Base-by-base conservation (phyloP, 1,140 invertebrate genomes). In the Drosophila ambigua region DNA sequence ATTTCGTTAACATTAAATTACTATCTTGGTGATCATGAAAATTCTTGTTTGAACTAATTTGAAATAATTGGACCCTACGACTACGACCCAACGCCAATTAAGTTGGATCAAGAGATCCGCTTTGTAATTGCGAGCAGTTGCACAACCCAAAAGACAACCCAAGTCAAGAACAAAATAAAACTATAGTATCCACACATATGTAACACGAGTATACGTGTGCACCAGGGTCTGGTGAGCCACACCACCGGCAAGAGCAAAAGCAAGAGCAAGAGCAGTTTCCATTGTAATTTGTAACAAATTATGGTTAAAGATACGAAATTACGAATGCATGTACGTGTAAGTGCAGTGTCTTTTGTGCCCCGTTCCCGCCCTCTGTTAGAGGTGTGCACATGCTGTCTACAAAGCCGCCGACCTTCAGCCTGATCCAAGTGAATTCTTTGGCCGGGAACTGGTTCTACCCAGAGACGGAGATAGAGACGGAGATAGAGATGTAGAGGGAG, bases 331-430 rank as follows among this genome's bases (percentile, higher is more conserved):
- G 49, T 39, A 51, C 50, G 26, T 31, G 15, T 23, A 71, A 50
- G 51, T 74, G 61, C 62, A 64, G 51, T 57, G 13, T 51, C 23
- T 20, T 52, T 52, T 48, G 39, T 50, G 43, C 48, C 39, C 20
- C 13, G 45, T 54, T 65, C 80, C 75, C 79, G 77, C 79, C 79
- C 55, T 53, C 61, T 24, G 13, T 13, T 64, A 44, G 50, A 73
- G 50, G 46, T 49, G 60, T 55, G 59, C 59, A 73, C 26, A 26
- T 44, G 43, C 55, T 59, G 31, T 46, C 35, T 65, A 48, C 58
- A 75, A 72, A 76, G 76, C 65, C 68, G 81, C 62, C 76, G 82
- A 87, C 81, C 81, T 85, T 85, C 82, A 59, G 63, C 23, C 39
- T 35, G 62, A 76, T 59, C 41, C 45, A 66, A 71, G 55, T 64